Evolutionary conservation across 2,888 invertebrate genomes (phyloP), one percentile per base, ranked within the genome.

Genomic region (Monochamus alternatus): DNA sequence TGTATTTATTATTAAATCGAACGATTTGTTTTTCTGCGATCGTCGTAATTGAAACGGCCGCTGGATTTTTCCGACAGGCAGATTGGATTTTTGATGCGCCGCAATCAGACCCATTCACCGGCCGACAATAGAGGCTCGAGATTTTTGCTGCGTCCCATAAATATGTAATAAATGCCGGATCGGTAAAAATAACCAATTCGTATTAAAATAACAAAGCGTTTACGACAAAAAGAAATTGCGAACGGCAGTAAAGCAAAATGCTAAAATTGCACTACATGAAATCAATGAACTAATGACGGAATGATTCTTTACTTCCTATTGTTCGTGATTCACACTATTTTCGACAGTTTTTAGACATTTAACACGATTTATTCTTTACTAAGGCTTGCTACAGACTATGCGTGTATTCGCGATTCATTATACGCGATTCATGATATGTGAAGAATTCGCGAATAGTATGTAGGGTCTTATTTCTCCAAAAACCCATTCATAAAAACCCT

Each of bases 21-120:
- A 69, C 84, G 81, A 84, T 84, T 84, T 84, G 84, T 84, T 84
- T 84, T 84, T 84, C 80, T 81, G 79, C 64, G 76, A 73, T 73
- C 74, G 69, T 68, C 80, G 80, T 83, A 84, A 83, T 82, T 82
- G 84, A 82, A 80, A 80, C 78, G 78, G 76, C 72, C 77, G 70
- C 44, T 30, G 44, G 32, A 63, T 63, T 66, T 63, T 70, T 69
- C 47, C 55, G 55, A 55, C 14, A 14, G 22, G n/a, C 55, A 55
- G 22, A 60, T 14, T 69, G 69, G 22, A 69, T 69, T 30, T 60
- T 60, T 51, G 31, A 69, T 60, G 69, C 55, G 14, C n/a, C 4
- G 4, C 67, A 30, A 52, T 44, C 30, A 52, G 67, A 9, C n/a
- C 38, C 67, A 67, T 67, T 55, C n/a, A 67, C 51, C 30, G 52